Evolutionary conservation across 2,888 invertebrate genomes (phyloP), one percentile per base, ranked within the genome.

Genomic region (Argyresthia goedartella): DNA sequence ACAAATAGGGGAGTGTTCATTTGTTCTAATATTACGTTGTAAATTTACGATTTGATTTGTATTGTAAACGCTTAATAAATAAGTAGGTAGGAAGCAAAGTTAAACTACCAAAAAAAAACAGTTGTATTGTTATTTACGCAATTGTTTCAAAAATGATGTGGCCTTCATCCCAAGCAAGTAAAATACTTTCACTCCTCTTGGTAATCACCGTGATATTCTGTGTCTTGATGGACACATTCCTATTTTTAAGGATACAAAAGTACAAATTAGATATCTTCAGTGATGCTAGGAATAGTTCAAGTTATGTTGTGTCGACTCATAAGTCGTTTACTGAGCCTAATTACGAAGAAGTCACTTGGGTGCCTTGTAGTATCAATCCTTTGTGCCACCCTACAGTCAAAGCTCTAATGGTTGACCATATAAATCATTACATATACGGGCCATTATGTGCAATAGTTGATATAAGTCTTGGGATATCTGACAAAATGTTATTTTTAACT

Each of bases 311-410:
- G 0, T 72, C 79, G 1, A 79, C 80, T 2, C 57, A 59, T n/a
- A 64, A 60, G 33, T 59, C 67, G 15, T 43, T 52, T 8, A 61
- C 61, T 15, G 61, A 65, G 42, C 63, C 60, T 3, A 68, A 60
- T 59, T 91, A 91, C 64, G 86, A 87, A 56, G 86, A 88, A 34
- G 78, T 78, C 0, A 87, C 86, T 0, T 89, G 90, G 89, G 67
- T 93, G n/a, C 88, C 90, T 14, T 94, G 94, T 65, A 88, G 88
- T 47, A 86, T 93, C 35, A 92, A 93, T 62, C 94, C 95, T 0
- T 68, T 94, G 13, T 94, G 94, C 67, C 90, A 92, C 61, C 91
- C 96, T 1, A 95, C 95, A 0, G 93, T 95, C 0, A 96, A 96
- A 76, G 92, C 92, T 1, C 72, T 96, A 52, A 89, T 95, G 85